Base-by-base conservation (phyloP, 2,888 invertebrate species). In the Andrena praecox region DNA sequence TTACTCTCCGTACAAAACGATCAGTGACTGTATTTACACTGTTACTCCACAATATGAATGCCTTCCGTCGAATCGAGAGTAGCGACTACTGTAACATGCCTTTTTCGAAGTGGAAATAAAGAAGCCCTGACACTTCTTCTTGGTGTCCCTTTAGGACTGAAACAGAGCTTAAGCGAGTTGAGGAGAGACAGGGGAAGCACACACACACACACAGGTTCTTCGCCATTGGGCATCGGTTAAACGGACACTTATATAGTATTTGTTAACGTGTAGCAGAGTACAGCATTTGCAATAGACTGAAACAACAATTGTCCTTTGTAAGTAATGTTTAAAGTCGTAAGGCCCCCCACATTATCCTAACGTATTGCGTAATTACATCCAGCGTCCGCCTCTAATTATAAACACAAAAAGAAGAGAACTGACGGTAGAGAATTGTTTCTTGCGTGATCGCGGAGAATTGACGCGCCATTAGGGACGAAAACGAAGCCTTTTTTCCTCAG, bases 281-380 rank as follows among this genome's bases (percentile, higher is more conserved):
- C 77, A 81, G 80, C 69, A 85, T 83, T 80, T 85, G 84, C 77
- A 85, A 85, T 82, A 86, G 85, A 86, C 81, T 85, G 84, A 81
- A 29, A 72, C 62, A 67, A 84, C 69, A 82, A 42, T 77, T 83
- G 73, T 80, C 81, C 81, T 82, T 80, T 80, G 80, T 85, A 86
- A 79, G 77, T 82, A 85, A 82, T 78, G 66, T 80, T 81, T 80
- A 82, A 82, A 76, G 59, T 64, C 69, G 48, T 56, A 77, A 82
- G 64, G 54, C 68, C 86, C 85, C 85, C 86, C 85, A 82, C 86
- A 85, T 86, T 85, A 86, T 86, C 85, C 86, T 80, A 82, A 81
- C 27, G 69, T 76, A 77, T 63, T 70, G 59, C 85, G 85, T 85
- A 82, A 85, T 72, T 42, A 86, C 72, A 84, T 79, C 73, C 77